phyloP scores from a whole-genome alignment of 2,113 vertebrate species.

The Polyodon spathula region DNA sequence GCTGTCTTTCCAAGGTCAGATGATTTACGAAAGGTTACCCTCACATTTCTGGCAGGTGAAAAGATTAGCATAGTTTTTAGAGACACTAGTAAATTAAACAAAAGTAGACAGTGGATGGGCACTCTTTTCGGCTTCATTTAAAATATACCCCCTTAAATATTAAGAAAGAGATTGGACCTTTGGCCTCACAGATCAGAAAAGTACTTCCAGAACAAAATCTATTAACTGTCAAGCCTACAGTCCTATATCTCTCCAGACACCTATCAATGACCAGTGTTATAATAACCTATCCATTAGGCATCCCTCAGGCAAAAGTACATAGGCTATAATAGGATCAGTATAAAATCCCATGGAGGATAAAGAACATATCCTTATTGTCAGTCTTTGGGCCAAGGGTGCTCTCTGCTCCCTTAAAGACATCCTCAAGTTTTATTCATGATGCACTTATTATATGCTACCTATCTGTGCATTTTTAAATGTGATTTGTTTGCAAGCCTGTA shows the following conservation, averaged over 20 bases:
- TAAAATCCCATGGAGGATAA: slow-evolving; percentile 82
- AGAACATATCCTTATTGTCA: slow-evolving; percentile 70
- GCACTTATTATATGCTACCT: no score
- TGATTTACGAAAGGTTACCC: slow-evolving; percentile 86
- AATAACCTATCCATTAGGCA: slow-evolving; percentile 76
- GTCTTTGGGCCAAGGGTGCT: slow-evolving; percentile 60
- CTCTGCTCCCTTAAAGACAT: slow-evolving; percentile 54
- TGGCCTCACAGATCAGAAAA: slow-evolving; percentile 65
- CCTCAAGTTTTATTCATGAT: slow-evolving; percentile 69
- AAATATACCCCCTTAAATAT: slow-evolving; percentile 74
- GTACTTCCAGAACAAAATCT: slow-evolving; percentile 59
- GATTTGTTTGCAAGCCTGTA: no score
- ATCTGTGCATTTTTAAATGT: no score
- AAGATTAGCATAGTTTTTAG: slow-evolving; percentile 86
- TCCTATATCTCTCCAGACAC: slow-evolving; percentile 57
- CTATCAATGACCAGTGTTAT: slow-evolving; percentile 74
- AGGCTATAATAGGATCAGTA: slow-evolving; percentile 81
- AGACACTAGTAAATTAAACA: slow-evolving; percentile 75
- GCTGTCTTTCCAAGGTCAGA: slow-evolving; percentile 83
- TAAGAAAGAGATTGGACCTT: slow-evolving; percentile 55
- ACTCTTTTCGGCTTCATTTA: slow-evolving; percentile 68
- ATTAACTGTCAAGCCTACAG: slow-evolving; percentile 66
- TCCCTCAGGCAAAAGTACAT: slow-evolving; percentile 75
- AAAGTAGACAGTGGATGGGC: slow-evolving; percentile 57
- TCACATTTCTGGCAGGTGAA: slow-evolving; percentile 54